Base-by-base conservation (phyloP, 92 coral and sea anemone species). In the Scolanthus callimorphus region DNA sequence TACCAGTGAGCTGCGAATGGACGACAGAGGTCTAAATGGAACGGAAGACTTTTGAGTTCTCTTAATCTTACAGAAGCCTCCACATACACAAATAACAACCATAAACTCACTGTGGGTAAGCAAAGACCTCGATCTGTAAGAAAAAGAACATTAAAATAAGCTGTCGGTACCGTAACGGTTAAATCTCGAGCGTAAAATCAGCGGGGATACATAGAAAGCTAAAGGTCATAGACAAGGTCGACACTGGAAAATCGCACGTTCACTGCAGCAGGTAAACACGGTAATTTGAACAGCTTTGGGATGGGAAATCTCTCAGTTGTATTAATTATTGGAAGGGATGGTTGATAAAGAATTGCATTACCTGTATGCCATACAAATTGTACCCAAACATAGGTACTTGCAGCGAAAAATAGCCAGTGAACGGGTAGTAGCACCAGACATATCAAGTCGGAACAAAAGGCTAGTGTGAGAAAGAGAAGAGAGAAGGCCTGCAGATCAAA, bases 321-420 rank as follows among this genome's bases (percentile, higher is more conserved):
- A n/a, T n/a, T n/a, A n/a, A n/a, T n/a, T n/a, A n/a, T n/a, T n/a
- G n/a, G n/a, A n/a, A n/a, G n/a, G n/a, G n/a, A n/a, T n/a, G n/a
- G n/a, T n/a, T n/a, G n/a, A n/a, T n/a, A n/a, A n/a, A n/a, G n/a
- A n/a, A n/a, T n/a, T 20, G 39, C 17, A 23, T 59, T 69, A 94
- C 99, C 99, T 77, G 99, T 94, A 45, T 94, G 99, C 99, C 99
- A 94, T 20, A 94, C 99, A 54, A 88, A 94, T 78, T 94, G 99
- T 25, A 94, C 99, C 99, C 99, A 94, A 31, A 94, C 99, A 49
- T 94, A 94, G 3, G 99, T 94, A 51, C 96, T 88, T 3, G 99
- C 99, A 44, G 99, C 99, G 52, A 94, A 94, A 77, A 94, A 94
- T 70, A 94, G 30, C 99, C 99, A 94, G 53, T 94, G 99, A 6